Percentiles rank a stretch among this genome's conserved stretches.
These are phyloP conservation scores for Paracyclopina nana DNA, from an alignment of 1,140 invertebrate genomes.

Conservation along the genomic window DNA sequence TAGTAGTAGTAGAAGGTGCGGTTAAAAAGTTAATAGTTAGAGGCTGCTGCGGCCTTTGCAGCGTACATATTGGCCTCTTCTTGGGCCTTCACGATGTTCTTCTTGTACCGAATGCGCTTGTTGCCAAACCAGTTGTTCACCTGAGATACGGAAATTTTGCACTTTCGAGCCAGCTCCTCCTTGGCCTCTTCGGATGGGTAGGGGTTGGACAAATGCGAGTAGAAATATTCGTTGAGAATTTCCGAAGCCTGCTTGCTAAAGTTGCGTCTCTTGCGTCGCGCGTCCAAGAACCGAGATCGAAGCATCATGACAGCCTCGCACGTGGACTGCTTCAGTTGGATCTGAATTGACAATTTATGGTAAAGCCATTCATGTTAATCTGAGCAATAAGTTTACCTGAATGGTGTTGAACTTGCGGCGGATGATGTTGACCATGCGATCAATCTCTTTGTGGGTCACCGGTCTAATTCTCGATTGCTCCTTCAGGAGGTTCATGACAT, in stretches of 20 bases:
- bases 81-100: slow-evolving; percentile 99
- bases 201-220: slow-evolving; percentile 95
- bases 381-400: too few relatives aligned
- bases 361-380: too few relatives aligned
- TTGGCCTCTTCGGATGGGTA: slow-evolving; percentile 99
- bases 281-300: slow-evolving; percentile 78
- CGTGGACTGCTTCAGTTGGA: slow-evolving; percentile 98
- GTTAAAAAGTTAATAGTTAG: too few relatives aligned
- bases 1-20: too few relatives aligned
- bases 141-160: slow-evolving; percentile 91
- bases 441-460: slow-evolving; percentile 90
- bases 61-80: slow-evolving; percentile 98
- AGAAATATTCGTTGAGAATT: slow-evolving; percentile 98
- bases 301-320: slow-evolving; percentile 99
- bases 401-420: slow-evolving; percentile 99
- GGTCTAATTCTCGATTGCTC: slow-evolving; percentile 93
- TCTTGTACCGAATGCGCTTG: slow-evolving; percentile 99
- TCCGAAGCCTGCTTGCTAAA: slow-evolving; percentile 96
- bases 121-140: slow-evolving; percentile 99
- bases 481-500: slow-evolving; percentile 91
- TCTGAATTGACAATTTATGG: slow-evolving; percentile 26
- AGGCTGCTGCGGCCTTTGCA: slow-evolving; percentile 53
- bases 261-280: slow-evolving; percentile 46
- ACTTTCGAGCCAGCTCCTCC: slow-evolving; percentile 93
- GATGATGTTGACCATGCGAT: slow-evolving; percentile 98